phyloP scores from a whole-genome alignment of 1,140 invertebrate genomes.

The Drosophila busckii region DNA sequence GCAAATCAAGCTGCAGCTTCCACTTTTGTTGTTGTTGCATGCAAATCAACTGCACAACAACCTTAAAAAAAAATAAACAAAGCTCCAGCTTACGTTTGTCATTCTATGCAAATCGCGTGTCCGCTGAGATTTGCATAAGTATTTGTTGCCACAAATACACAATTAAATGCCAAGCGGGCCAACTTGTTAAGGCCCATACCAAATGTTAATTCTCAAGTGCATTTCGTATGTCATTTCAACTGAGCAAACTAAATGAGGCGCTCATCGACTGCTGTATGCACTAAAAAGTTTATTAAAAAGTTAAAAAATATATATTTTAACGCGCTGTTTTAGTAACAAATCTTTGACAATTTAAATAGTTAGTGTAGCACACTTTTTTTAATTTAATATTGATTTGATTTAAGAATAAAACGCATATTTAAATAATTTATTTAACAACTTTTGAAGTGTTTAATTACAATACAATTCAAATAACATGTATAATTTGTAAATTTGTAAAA shows the following conservation, averaged over 20 bases:
- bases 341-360: no score
- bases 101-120: constrained; percentile 63
- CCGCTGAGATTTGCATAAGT: constrained; percentile 62
- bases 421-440: no score
- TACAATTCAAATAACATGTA: no score
- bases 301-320: no score
- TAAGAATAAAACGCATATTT: no score
- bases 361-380: no score
- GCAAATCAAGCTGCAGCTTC: constrained; percentile 13
- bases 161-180: constrained; percentile 64
- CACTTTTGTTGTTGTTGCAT: constrained; percentile 20
- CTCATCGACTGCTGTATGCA: no score
- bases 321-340: no score
- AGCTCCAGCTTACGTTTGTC: constrained; percentile 9
- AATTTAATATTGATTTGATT: no score
- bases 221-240: constrained; percentile 36
- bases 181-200: constrained; percentile 72
- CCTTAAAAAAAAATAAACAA: not conserved
- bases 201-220: constrained; percentile 75
- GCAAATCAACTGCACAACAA: constrained; percentile 46
- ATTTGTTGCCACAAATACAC: constrained; percentile 67
- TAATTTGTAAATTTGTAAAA: no score
- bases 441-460: no score
- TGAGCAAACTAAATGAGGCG: constrained; percentile 1
- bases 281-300: no score